Base-by-base conservation (phyloP, 2,888 invertebrate species). In the Cepaea hortensis region DNA sequence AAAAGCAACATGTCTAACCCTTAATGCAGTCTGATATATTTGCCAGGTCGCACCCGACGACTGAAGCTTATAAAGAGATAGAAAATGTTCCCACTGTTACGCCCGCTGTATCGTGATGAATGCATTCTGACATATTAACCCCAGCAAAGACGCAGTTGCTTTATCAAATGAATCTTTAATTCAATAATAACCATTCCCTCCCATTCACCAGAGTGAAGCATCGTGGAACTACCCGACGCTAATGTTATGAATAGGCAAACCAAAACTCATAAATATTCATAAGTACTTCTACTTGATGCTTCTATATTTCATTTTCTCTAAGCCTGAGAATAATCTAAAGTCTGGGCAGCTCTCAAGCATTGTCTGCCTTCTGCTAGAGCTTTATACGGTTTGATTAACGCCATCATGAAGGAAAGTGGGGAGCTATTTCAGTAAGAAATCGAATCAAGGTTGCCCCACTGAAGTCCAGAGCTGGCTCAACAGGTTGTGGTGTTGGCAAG, bases 211-310 rank as follows among this genome's bases (percentile, higher is more conserved):
- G 9, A 48, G 0, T 48, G 3, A 55, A 20, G 1, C 68, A 48
- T 48, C 68, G 48, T 81, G 81, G 50, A 68, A 48, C 68, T 81
- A 48, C 68, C 81, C 46, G 68, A 46, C 20, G 6, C 4, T 81
- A 81, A 81, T 48, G 70, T 48, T 13, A 70, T 70, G 65, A 81
- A 6, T 81, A 48, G 46, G 68, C 68, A 46, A 46, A 68, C 81
- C 81, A 48, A 46, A 48, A 48, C 70, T 81, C 81, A 81, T 81
- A 46, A 68, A 81, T 81, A 81, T 81, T 81, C 65, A 81, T 81
- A 70, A 68, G 46, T 81, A 68, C 68, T 81, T 68, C n/a, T 65
- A 50, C 68, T 70, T 46, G 65, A 46, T 70, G 80, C 13, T 62
- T 80, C 48, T 46, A 68, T 81, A 81, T 81, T 81, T 65, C 81